A percentile compares a stretch with the other conserved stretches of the same genome.
These are phyloP conservation scores for Sarcophaga bullata DNA, from an alignment of 1,140 invertebrate genomes.

Conservation along the genomic window DNA sequence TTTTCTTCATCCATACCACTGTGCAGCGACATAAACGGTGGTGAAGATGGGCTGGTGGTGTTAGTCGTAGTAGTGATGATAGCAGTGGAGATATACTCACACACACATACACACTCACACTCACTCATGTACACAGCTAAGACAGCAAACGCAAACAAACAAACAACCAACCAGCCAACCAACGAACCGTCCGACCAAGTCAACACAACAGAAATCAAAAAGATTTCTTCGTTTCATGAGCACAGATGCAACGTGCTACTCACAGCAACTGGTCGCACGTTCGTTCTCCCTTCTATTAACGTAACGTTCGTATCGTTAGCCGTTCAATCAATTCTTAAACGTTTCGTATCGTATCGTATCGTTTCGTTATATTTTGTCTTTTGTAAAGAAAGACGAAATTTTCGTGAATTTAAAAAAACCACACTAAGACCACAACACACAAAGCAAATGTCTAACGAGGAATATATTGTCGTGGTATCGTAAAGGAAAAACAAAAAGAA, in stretches of 20 bases:
- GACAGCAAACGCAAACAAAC: background rate
- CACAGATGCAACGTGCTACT: constrained; percentile 48
- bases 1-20: no score
- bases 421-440: no score
- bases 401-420: background rate
- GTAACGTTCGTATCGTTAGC: no score
- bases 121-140: background rate
- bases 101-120: constrained; percentile 18
- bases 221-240: constrained; percentile 44
- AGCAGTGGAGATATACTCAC: background rate
- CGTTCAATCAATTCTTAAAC: no score
- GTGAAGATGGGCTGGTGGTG: background rate
- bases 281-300: constrained; percentile 24
- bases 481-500: no score
- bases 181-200: background rate
- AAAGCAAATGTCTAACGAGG: no score
- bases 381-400: background rate
- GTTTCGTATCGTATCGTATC: no score
- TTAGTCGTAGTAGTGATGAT: background rate
- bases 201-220: constrained; percentile 47
- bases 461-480: no score
- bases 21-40: no score
- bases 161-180: background rate
- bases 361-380: background rate
- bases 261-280: constrained; percentile 45